Evolutionary conservation across 1,140 invertebrate species (phyloP), one percentile per base, ranked within the genome.

Genomic region (Drosophila sp.): DNA sequence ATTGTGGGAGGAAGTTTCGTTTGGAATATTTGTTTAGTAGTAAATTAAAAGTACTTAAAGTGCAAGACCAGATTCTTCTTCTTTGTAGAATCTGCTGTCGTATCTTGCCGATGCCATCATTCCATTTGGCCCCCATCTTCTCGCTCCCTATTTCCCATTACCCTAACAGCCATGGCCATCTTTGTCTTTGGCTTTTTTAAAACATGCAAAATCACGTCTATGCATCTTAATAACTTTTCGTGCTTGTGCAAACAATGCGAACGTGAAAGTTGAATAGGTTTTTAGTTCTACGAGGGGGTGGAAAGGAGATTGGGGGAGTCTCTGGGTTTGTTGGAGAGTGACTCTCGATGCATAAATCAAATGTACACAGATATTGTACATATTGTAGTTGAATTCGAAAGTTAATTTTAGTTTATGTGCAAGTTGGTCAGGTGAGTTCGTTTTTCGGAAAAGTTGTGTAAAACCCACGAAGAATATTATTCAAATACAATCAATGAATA

Each of bases 171-270:
- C 50, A 57, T 56, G 23, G 35, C 41, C 72, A 76, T 76, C 76
- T 76, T 69, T 62, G 44, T 50, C 44, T 50, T 50, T 50, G 44
- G 44, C 23, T 83, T 84, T 84, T 84, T 74, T 73, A 79, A 80
- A 85, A 85, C 73, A 85, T 85, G 81, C 81, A 85, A 72, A 85
- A 85, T 85, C 81, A 85, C 81, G 81, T 85, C 81, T 85, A 80
- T 78, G 81, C 74, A 85, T 85, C 81, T 85, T 85, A 85, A 85
- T 85, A 85, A 85, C 81, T 85, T 80, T 84, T 85, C 81, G 81
- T 84, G 81, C 81, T 84, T 76, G 76, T 70, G 81, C 81, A 84
- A 84, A 84, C 81, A 84, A 84, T 84, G 81, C 76, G 80, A 84
- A 84, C 81, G 81, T 84, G 81, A 84, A 84, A 84, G 73, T 84